Evolutionary conservation across 2,888 invertebrate species (phyloP), one percentile per base, ranked within the genome.

Genomic region (Ferdinandea cuprea): DNA sequence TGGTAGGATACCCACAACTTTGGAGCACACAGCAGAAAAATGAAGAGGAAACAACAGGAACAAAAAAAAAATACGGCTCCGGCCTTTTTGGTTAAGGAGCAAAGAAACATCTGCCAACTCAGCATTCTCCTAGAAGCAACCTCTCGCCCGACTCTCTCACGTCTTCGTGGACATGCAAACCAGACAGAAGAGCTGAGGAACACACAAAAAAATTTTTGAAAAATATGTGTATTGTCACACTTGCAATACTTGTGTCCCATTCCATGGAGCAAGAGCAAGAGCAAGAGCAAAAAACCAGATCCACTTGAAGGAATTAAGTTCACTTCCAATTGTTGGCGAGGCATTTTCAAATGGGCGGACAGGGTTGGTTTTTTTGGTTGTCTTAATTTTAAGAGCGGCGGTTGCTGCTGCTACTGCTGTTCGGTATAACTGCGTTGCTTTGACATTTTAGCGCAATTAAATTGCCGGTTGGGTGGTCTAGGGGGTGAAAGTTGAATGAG

Each of bases 381-480:
- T 78, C 83, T 83, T 78, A 63, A 83, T 83, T 83, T 77, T 50
- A 68, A 77, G 72, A 63, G 54, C 35, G 77, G 76, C 65, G 71
- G 81, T 44, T 58, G 52, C 40, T 71, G 40, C 69, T 71, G 42
- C 50, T 50, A 50, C 40, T 71, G 40, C 69, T 71, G 42, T 58
- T 50, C 40, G 17, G 58, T 65, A 46, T 37, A 50, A 56, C 63
- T 80, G 79, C 37, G 76, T 66, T 76, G 71, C 71, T 76, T 76
- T 81, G 81, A 83, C 71, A 83, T 77, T 83, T 77, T 42, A 42
- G 77, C 71, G 81, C 81, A 83, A 83, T 83, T 83, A 83, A 72
- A 72, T 40, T 71, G 25, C 32, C 48, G 28, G 54, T 30, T 32
- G 61, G 81, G 28, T 48, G 54, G 44, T 17, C 9, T 19, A 5